A percentile compares a stretch with the other conserved stretches of the same genome.
These are phyloP conservation scores for Eupeodes corollae DNA, from an alignment of 1,140 invertebrate genomes.

Conservation along the genomic window DNA sequence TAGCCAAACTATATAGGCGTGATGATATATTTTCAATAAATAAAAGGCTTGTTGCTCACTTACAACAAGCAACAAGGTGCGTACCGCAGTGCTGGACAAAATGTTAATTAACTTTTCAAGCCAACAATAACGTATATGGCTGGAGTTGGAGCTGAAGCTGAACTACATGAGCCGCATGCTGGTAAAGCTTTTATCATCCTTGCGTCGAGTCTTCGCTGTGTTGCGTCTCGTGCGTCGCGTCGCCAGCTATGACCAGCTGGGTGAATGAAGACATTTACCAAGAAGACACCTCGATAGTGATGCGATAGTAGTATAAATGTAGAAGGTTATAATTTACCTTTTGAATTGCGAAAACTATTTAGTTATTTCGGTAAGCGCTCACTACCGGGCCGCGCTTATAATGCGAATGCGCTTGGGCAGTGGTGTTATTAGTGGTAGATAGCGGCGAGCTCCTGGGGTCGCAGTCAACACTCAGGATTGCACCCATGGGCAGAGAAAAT, in stretches of 20 bases:
- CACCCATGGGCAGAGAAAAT: neutral
- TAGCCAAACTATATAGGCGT: too few relatives aligned
- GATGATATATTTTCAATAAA: slow-evolving; percentile 1
- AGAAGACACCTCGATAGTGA: neutral
- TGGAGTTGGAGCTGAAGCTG: neutral
- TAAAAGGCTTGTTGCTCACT: neutral
- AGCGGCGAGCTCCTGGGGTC: too few relatives aligned
- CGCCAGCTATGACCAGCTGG: neutral
- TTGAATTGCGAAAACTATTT: neutral
- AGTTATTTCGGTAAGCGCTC: too few relatives aligned
- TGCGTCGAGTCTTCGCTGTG: neutral
- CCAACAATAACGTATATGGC: neutral
- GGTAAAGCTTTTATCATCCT: neutral
- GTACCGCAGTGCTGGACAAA: neutral
- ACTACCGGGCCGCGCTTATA: neutral
- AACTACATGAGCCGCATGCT: neutral
- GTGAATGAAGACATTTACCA: neutral
- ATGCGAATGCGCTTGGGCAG: neutral
- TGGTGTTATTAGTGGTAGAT: too few relatives aligned
- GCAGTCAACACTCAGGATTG: too few relatives aligned
- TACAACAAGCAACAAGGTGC: neutral
- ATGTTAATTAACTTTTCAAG: slow-evolving; percentile 3
- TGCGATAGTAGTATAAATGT: neutral
- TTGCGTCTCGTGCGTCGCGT: neutral
- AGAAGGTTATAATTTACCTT: neutral